These are phyloP conservation scores for Distichodus sexfasciatus DNA, from an alignment of 2,797 vertebrate species.

Conservation along the genomic window DNA sequence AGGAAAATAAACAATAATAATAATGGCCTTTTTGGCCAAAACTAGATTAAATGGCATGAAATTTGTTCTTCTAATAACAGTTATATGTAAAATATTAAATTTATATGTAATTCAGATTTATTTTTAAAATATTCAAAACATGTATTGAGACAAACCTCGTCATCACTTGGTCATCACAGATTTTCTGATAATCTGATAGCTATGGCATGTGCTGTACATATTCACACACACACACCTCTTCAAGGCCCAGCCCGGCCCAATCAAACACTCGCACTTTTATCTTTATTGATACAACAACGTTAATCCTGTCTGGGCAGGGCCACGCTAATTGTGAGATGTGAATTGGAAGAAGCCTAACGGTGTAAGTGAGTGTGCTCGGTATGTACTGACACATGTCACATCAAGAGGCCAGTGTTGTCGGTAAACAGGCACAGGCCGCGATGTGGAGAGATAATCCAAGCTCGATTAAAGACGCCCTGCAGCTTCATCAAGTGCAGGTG, in stretches of 20 bases:
- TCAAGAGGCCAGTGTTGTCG: slow-evolving; percentile 50
- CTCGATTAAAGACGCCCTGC: slow-evolving; percentile 43
- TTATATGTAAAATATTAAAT: too few species aligned
- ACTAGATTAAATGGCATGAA: too few species aligned
- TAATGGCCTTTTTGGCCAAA: too few species aligned
- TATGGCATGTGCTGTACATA: slow-evolving; percentile 39
- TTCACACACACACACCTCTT: slow-evolving; percentile 23
- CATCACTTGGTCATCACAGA: slow-evolving; percentile 38
- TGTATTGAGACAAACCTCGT: slow-evolving; percentile 26
- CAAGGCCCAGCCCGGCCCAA: slow-evolving; percentile 17
- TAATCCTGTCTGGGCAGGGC: slow-evolving; percentile 34
- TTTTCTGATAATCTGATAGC: slow-evolving; percentile 29
- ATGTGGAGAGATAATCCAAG: slow-evolving; percentile 46
- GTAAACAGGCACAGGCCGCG: slow-evolving; percentile 47
- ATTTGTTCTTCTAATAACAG: too few species aligned
- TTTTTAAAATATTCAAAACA: too few species aligned
- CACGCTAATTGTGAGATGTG: slow-evolving; percentile 24
- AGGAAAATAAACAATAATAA: too few species aligned
- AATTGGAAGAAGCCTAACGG: slow-evolving; percentile 33
- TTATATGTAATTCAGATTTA: too few species aligned
- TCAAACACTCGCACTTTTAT: slow-evolving; percentile 36
- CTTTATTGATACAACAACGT: slow-evolving; percentile 51
- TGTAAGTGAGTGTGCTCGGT: slow-evolving; percentile 57
- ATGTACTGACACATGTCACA: slow-evolving; percentile 54
- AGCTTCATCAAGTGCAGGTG: slow-evolving; percentile 46